Evolutionary conservation across 2,888 invertebrate genomes (phyloP).

Genomic region (Caenorhabditis doughertyi): DNA sequence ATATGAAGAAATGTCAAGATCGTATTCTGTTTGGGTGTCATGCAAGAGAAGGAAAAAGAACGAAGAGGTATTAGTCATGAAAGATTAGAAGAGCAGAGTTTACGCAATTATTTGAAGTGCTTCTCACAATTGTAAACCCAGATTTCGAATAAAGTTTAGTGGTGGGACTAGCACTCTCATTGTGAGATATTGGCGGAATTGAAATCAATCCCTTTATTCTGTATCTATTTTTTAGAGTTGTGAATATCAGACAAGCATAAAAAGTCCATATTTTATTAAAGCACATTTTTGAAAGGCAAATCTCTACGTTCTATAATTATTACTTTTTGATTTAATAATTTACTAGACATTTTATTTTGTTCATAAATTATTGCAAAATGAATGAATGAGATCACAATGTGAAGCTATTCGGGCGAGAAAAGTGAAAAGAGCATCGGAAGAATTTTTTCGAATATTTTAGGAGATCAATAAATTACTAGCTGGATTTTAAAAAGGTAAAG

Average conservation of each 20-base stretch:
- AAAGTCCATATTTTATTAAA: background rate
- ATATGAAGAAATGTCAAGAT: background rate
- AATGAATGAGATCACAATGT: constrained; percentile 46
- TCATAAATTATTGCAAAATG: constrained; percentile 46
- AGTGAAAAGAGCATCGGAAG: constrained; percentile 43
- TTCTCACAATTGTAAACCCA: too few relatives aligned
- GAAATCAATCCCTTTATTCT: too few relatives aligned
- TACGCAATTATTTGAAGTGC: too few relatives aligned
- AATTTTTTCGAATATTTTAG: constrained; percentile 1
- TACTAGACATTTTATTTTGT: constrained; percentile 3
- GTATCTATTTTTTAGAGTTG: background rate
- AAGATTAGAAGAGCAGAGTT: too few relatives aligned
- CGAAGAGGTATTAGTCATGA: too few relatives aligned
- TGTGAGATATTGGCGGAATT: too few relatives aligned
- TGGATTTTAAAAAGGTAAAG: background rate
- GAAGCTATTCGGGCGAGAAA: constrained; percentile 40
- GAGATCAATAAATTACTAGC: constrained; percentile 34
- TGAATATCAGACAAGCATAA: background rate
- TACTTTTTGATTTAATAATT: background rate
- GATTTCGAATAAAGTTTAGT: too few relatives aligned
- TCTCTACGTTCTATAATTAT: background rate
- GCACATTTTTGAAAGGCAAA: background rate
- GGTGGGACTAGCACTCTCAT: too few relatives aligned
- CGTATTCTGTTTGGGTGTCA: background rate
- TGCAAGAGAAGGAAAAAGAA: too few relatives aligned